Evolutionary conservation across 2,113 vertebrate genomes (phyloP).

Genomic region (Podocnemis expansa): DNA sequence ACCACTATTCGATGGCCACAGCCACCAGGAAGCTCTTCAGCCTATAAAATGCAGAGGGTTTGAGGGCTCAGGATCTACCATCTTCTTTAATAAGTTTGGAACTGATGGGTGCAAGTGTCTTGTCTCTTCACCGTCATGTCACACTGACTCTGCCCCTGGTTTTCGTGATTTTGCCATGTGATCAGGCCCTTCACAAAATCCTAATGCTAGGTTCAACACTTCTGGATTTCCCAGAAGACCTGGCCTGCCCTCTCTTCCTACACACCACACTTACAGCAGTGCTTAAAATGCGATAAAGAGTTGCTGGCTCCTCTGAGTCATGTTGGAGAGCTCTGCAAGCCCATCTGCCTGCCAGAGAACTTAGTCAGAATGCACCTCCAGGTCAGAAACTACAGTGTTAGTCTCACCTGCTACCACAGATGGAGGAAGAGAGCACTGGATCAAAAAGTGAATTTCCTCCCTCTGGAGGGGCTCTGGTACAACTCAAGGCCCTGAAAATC

Average conservation of each 20-base stretch:
- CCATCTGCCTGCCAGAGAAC: not conserved
- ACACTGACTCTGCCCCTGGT: not conserved
- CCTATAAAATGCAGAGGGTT: too few species aligned
- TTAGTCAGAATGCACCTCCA: too few species aligned
- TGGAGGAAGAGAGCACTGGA: not conserved
- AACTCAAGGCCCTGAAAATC: not conserved
- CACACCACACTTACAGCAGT: not conserved
- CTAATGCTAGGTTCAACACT: not conserved
- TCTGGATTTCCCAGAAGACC: not conserved
- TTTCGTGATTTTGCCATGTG: not conserved
- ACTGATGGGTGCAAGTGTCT: not conserved
- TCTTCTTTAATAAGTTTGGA: not conserved
- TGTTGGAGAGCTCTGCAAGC: not conserved
- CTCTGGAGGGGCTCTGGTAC: not conserved
- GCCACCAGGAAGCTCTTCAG: not conserved
- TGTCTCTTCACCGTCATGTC: fast-evolving
- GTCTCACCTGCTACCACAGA: not conserved
- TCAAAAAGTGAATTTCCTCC: not conserved
- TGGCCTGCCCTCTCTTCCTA: not conserved
- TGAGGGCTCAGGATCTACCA: not conserved
- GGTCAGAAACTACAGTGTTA: not conserved
- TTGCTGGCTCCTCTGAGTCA: not conserved
- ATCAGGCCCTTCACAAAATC: not conserved
- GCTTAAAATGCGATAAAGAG: too few species aligned
- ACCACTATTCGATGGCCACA: not conserved